phyloP scores from a whole-genome alignment of 2,888 invertebrate genomes.

The Cryptophagus acutangulus region DNA sequence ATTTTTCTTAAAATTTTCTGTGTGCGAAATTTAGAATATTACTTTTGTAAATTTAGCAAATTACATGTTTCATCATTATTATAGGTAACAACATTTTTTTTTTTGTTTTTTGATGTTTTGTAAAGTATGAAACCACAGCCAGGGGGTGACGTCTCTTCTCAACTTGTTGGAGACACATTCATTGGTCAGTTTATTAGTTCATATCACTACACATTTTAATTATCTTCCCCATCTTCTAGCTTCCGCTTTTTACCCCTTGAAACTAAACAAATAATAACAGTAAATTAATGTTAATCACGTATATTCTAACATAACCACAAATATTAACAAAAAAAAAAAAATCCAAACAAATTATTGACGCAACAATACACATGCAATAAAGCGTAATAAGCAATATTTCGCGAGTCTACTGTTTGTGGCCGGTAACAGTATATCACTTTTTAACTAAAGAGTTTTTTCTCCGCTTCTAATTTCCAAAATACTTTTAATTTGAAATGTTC shows the following conservation, averaged over 20 bases:
- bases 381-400: too few relatives aligned
- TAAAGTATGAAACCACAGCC: constrained; percentile 39
- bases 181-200: constrained; percentile 33
- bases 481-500: too few relatives aligned
- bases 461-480: too few relatives aligned
- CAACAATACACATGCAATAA: too few relatives aligned
- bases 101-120: constrained; percentile 29
- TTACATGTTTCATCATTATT: constrained; percentile 21
- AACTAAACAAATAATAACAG: too few relatives aligned
- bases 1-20: constrained; percentile 6
- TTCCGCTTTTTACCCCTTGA: constrained; percentile 70
- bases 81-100: constrained; percentile 20
- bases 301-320: too few relatives aligned
- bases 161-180: constrained; percentile 36
- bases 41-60: constrained; percentile 18
- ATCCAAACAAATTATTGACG: not conserved
- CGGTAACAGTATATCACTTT: too few relatives aligned
- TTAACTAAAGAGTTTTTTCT: too few relatives aligned
- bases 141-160: constrained; percentile 35
- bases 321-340: too few relatives aligned
- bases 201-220: constrained; percentile 36
- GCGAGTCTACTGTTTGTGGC: too few relatives aligned
- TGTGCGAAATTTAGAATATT: constrained; percentile 20
- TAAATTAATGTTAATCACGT: too few relatives aligned
- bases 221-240: constrained; percentile 58